Evolutionary conservation across 2,888 invertebrate genomes (phyloP).

Genomic region (Acrobasis suavella): DNA sequence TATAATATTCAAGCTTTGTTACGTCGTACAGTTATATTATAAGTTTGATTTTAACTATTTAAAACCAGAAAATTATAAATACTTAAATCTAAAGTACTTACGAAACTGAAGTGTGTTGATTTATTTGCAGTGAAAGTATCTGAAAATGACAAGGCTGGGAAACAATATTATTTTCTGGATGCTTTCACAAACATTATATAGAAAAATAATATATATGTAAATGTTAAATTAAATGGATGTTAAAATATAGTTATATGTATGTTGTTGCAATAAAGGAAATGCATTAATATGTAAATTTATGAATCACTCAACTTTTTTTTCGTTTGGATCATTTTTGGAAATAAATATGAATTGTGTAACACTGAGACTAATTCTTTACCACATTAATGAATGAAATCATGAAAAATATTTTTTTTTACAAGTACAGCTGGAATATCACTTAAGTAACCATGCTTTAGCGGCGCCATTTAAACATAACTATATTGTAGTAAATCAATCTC

Average conservation of each 20-base stretch:
- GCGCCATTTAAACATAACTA: too few relatives aligned
- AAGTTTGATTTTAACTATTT: background rate
- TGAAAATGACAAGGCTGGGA: conserved; percentile 44
- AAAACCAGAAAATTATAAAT: background rate
- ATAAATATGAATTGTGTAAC: conserved; percentile 26
- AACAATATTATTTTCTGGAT: conserved; percentile 34
- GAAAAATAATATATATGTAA: background rate
- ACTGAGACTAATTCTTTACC: conserved; percentile 9
- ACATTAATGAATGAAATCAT: background rate
- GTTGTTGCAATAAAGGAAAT: conserved; percentile 48
- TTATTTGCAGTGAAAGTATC: conserved; percentile 34
- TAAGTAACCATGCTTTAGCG: too few relatives aligned
- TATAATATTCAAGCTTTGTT: too few relatives aligned
- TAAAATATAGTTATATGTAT: conserved; percentile 38
- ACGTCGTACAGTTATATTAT: too few relatives aligned
- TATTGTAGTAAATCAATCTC: too few relatives aligned
- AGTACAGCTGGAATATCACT: too few relatives aligned
- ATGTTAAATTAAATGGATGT: conserved; percentile 32
- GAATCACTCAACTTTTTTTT: conserved; percentile 33
- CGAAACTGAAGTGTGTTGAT: background rate
- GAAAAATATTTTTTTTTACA: too few relatives aligned
- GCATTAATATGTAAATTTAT: conserved; percentile 41
- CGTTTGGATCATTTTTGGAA: conserved; percentile 24
- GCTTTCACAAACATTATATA: conserved; percentile 29
- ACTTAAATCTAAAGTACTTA: background rate